phyloP scores from a whole-genome alignment of 1,140 invertebrate genomes.

The Pogonomyrmex californicus region DNA sequence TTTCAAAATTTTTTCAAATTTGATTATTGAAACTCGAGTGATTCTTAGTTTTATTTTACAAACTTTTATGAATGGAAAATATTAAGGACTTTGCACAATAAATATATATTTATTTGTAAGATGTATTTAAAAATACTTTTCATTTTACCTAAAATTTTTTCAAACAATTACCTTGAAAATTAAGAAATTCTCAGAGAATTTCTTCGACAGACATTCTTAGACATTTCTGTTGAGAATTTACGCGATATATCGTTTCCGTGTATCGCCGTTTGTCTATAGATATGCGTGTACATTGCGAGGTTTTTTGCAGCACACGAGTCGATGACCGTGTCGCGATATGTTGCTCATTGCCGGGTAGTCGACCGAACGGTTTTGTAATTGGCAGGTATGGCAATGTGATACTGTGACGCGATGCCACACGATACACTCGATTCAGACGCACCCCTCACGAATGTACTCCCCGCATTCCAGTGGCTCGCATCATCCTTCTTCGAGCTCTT shows the following conservation, averaged over 20 bases:
- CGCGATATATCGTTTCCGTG: neutral
- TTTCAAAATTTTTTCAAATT: no score
- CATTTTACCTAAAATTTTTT: no score
- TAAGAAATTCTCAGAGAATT: no score
- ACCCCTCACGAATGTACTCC: conserved; percentile 50
- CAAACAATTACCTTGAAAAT: no score
- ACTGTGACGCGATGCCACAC: conserved; percentile 71
- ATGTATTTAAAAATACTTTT: no score
- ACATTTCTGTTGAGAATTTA: neutral
- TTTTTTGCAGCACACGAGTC: conserved; percentile 52
- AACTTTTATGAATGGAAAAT: no score
- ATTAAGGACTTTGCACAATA: no score
- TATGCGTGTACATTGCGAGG: neutral
- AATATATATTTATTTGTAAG: no score
- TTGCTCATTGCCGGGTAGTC: conserved; percentile 67
- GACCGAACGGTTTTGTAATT: conserved; percentile 80
- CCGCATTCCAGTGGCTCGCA: conserved; percentile 48
- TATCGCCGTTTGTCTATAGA: neutral
- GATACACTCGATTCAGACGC: conserved; percentile 66
- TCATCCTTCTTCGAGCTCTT: conserved; percentile 67
- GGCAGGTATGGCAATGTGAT: conserved; percentile 80
- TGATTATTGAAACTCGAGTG: no score
- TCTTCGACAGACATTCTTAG: no score
- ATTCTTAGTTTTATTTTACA: no score
- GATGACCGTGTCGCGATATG: conserved; percentile 73